A percentile compares a stretch with the other conserved stretches of the same genome.
Conservation (phyloP, 2,888 invertebrate species). For the Agonopterix subpropinquella region DNA sequence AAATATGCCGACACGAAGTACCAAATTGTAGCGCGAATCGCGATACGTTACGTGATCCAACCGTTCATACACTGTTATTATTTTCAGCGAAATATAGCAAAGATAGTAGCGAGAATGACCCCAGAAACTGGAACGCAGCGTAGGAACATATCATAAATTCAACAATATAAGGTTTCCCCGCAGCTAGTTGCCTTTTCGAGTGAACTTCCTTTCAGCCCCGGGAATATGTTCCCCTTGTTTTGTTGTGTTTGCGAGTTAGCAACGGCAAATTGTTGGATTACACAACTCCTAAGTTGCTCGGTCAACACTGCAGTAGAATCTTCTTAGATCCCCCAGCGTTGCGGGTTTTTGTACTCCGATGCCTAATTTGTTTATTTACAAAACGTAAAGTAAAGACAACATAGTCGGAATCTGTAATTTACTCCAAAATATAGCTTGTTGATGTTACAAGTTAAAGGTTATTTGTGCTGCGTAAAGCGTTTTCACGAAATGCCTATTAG, state of each 20-base stretch:
- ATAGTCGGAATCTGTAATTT: slow-evolving; percentile 33
- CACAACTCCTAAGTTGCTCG: slow-evolving; percentile 66
- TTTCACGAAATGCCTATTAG: slow-evolving; percentile 45
- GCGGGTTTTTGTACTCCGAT: slow-evolving; percentile 44
- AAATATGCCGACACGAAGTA: slow-evolving; percentile 9
- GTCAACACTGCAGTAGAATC: slow-evolving; percentile 58
- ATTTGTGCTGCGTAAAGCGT: slow-evolving; percentile 37
- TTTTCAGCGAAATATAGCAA: slow-evolving; percentile 47
- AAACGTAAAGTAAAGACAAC: slow-evolving; percentile 41
- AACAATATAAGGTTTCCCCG: slow-evolving; percentile 64
- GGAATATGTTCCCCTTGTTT: slow-evolving; percentile 68
- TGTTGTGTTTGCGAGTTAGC: slow-evolving; percentile 70
- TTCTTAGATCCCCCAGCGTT: slow-evolving; percentile 44
- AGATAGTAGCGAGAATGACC: slow-evolving; percentile 53
- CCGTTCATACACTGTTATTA: slow-evolving; percentile 36
- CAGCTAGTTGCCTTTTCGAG: slow-evolving; percentile 67
- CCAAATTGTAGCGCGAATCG: slow-evolving; percentile 31
- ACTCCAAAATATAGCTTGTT: slow-evolving; percentile 29
- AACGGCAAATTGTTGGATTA: slow-evolving; percentile 69
- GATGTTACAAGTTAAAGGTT: slow-evolving; percentile 39
- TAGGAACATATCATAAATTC: slow-evolving; percentile 63
- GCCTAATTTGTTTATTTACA: slow-evolving; percentile 44
- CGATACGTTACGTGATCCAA: slow-evolving; percentile 31
- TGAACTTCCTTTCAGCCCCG: slow-evolving; percentile 64
- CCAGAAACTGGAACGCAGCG: slow-evolving; percentile 49